phyloP scores from a whole-genome alignment of 1,140 invertebrate species.

The Aphidius ervi region DNA sequence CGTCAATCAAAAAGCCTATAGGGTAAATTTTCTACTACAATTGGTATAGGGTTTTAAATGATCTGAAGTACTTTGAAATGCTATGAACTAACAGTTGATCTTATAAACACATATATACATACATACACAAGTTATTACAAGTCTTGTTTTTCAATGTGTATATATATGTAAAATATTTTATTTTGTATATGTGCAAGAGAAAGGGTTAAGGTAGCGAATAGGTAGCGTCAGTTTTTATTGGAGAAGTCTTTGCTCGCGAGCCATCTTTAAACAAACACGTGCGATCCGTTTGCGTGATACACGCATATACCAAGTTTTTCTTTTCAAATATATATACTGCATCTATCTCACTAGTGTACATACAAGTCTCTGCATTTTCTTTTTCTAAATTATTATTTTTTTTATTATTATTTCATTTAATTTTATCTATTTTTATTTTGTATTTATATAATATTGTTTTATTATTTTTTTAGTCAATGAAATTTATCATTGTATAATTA shows the following conservation, averaged over 20 bases:
- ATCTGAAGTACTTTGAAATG: too few species aligned
- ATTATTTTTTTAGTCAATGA: too few species aligned
- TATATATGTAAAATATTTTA: too few species aligned
- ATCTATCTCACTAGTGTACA: slow-evolving; percentile 17
- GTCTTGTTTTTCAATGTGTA: too few species aligned
- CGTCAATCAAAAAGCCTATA: slow-evolving; percentile 20
- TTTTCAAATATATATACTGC: slow-evolving; percentile 14
- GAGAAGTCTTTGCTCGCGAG: slow-evolving; percentile 13
- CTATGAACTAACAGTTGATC: too few species aligned
- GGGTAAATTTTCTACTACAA: slow-evolving; percentile 9
- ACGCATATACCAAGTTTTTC: slow-evolving; percentile 33
- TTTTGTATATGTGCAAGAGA: too few species aligned
- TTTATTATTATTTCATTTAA: neutral
- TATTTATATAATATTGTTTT: neutral
- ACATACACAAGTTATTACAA: too few species aligned
- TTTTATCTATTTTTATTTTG: slow-evolving; percentile 9
- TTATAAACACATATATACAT: too few species aligned
- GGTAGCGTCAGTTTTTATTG: too few species aligned
- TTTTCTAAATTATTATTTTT: slow-evolving; percentile 10
- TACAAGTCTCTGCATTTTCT: slow-evolving; percentile 12
- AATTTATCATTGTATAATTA: neutral
- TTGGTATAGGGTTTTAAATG: neutral
- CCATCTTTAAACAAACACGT: slow-evolving; percentile 44
- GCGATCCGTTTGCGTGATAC: slow-evolving; percentile 45
- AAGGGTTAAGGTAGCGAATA: too few species aligned